Evolutionary conservation across 2,888 invertebrate genomes (phyloP).

Genomic region (Megalurothrips usitatus): DNA sequence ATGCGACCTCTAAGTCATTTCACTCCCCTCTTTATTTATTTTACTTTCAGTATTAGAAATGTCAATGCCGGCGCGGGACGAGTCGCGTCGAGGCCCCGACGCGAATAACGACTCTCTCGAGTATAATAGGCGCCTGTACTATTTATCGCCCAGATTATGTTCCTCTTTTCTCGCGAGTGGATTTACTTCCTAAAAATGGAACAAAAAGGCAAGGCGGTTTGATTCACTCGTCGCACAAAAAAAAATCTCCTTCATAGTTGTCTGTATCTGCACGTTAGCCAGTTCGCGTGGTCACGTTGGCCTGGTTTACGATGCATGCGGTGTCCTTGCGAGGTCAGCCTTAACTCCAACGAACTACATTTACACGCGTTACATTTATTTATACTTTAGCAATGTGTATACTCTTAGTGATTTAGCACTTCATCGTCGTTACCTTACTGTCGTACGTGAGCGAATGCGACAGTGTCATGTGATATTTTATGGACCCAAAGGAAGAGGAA

Average conservation of each 20-base stretch:
- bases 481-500: neutral
- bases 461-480: neutral
- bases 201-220: too few relatives aligned
- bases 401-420: neutral
- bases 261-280: too few relatives aligned
- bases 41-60: conserved; percentile 1
- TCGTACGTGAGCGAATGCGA: too few relatives aligned
- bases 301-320: neutral
- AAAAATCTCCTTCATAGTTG: too few relatives aligned
- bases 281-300: neutral
- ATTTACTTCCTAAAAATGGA: too few relatives aligned
- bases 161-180: too few relatives aligned
- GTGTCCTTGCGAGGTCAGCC: neutral
- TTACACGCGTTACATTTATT: neutral
- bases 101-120: neutral
- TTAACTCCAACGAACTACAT: neutral
- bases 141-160: neutral
- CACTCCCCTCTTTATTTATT: neutral
- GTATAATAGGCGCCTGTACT: neutral
- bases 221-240: too few relatives aligned
- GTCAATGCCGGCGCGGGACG: neutral
- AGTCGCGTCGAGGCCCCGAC: neutral
- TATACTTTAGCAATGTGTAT: conserved; percentile 8
- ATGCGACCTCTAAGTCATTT: conserved; percentile 54
- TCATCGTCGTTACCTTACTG: too few relatives aligned